A percentile compares a stretch with the other conserved stretches of the same genome.
phyloP scores from a whole-genome alignment of 1,140 invertebrate genomes.

The Brachionus manjavacas region DNA sequence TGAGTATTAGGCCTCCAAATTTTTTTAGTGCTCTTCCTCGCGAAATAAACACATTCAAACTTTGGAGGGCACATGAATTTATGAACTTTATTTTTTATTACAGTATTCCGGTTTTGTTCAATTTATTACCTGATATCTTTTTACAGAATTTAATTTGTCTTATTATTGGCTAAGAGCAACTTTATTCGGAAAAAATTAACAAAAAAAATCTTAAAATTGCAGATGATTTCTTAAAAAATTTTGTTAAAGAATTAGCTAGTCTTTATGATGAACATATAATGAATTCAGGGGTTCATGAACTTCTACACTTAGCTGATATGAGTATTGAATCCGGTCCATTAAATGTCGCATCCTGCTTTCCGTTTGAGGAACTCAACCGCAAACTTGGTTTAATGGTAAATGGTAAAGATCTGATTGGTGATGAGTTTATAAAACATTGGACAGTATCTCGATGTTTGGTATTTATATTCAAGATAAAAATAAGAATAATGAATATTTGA shows the following conservation, averaged over 20 bases:
- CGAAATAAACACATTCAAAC: not conserved
- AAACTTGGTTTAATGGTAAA: not conserved
- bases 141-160: not conserved
- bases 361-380: not conserved
- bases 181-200: not conserved
- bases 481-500: not conserved
- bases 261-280: not conserved
- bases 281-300: not conserved
- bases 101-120: not conserved
- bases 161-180: not conserved
- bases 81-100: not conserved
- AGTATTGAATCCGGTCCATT: not conserved
- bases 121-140: not conserved
- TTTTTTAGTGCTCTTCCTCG: not conserved
- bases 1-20: not conserved
- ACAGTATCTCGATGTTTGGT: not conserved
- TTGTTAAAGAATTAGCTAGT: not conserved
- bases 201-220: not conserved
- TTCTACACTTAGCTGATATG: not conserved
- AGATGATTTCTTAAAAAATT: not conserved
- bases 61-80: not conserved
- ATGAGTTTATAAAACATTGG: not conserved
- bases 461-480: not conserved
- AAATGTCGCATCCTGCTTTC: not conserved
- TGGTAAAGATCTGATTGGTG: no score